These are phyloP conservation scores for Antigone vipio DNA, from an alignment of 2,113 vertebrate genomes.

Conservation along the genomic window DNA sequence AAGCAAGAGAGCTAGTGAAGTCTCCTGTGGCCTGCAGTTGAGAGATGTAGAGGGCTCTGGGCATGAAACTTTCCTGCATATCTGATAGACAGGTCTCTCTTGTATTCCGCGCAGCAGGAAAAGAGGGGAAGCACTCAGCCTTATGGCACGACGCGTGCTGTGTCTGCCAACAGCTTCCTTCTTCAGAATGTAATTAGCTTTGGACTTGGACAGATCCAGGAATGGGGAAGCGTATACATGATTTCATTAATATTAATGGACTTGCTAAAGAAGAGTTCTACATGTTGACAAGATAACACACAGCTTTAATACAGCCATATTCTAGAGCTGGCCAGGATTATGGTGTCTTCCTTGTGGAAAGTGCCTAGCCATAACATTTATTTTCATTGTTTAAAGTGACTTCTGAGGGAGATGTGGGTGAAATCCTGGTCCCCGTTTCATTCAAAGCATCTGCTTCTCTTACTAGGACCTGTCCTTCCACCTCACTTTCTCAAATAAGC, in stretches of 20 bases:
- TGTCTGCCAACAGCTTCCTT: neutral
- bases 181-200: neutral
- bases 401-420: neutral
- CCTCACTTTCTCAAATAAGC: neutral
- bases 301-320: neutral
- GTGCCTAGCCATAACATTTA: neutral
- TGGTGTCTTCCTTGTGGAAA: neutral
- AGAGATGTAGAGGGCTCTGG: neutral
- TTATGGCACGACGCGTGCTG: neutral
- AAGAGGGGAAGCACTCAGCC: neutral
- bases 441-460: neutral
- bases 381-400: neutral
- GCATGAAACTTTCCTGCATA: neutral
- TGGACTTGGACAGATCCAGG: neutral
- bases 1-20: neutral
- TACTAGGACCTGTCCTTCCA: neutral
- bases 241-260: neutral
- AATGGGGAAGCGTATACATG: neutral
- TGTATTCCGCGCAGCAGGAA: neutral
- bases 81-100: neutral
- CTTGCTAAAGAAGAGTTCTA: neutral
- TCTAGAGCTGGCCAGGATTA: neutral
- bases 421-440: neutral
- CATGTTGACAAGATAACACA: neutral
- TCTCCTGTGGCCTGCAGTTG: neutral